These are phyloP conservation scores for Acleris emargana DNA, from an alignment of 2,888 invertebrate species.

Conservation along the genomic window DNA sequence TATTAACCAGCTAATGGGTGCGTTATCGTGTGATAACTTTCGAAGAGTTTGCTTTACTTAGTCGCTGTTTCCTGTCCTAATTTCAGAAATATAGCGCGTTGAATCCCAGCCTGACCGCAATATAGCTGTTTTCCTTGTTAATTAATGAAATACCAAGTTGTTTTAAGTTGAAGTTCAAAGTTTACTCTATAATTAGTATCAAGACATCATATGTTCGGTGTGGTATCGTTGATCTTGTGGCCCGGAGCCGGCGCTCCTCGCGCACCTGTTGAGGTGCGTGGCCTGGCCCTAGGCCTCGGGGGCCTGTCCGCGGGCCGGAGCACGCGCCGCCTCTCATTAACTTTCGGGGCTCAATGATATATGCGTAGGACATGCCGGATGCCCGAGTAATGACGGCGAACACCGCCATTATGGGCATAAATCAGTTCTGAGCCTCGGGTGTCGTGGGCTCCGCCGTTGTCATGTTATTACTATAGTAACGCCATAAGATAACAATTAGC, in stretches of 20 bases:
- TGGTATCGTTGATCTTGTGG: constrained; percentile 49
- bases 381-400: constrained; percentile 69
- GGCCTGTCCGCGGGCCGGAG: constrained; percentile 52
- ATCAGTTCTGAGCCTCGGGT: constrained; percentile 35
- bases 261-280: constrained; percentile 55
- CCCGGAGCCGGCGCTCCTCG: constrained; percentile 45
- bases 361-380: constrained; percentile 72
- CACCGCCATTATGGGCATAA: constrained; percentile 40
- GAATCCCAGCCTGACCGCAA: background rate
- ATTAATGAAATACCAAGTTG: background rate
- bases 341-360: constrained; percentile 74
- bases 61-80: constrained; percentile 26
- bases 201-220: constrained; percentile 65
- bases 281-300: constrained; percentile 51
- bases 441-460: constrained; percentile 18
- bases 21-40: constrained; percentile 24
- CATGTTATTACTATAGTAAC: constrained; percentile 28
- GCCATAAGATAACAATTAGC: constrained; percentile 22
- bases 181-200: constrained; percentile 45
- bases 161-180: too few species aligned
- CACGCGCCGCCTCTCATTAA: constrained; percentile 67
- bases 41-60: constrained; percentile 23
- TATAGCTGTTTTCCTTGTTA: constrained; percentile 10
- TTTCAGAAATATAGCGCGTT: constrained; percentile 8
- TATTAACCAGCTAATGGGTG: constrained; percentile 26